Base-by-base conservation (phyloP, 2,888 invertebrate genomes). In the Eristalis pertinax region DNA sequence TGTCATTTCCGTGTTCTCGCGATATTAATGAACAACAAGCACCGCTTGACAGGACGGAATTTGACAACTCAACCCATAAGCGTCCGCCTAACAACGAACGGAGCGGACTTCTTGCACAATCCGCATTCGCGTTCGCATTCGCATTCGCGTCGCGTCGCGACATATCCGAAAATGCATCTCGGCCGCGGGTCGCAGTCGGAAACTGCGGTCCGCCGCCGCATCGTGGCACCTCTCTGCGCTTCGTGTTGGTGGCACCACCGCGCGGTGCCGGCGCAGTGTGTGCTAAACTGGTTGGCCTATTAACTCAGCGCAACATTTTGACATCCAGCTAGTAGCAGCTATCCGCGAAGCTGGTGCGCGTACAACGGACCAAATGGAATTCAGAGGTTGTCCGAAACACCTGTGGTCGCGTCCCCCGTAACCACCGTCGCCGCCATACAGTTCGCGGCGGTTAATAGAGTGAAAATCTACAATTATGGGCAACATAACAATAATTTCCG, bases 401-500 rank as follows among this genome's bases (percentile, higher is more conserved):
- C 87, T 87, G 87, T 84, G 79, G 50, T 79, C 69, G 62, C 80
- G 24, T 7, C 4, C 24, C 5, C 19, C 22, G 3, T 1, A 19
- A 35, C 83, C 69, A 41, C 80, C 22, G 60, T 4, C 26, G 60
- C 43, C 43, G 43, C 32, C 43, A 43, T 15, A n/a, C 75, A 78
- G 84, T 84, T 79, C 79, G 8, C 79, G 2, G 29, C 69, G 24
- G 58, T 80, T 78, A 80, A 80, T 84, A 84, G 73, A 84, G 75
- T 87, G 79, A 76, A 87, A 76, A 80, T 87, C 87, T 76, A 84
- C 87, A 87, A 87, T 84, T 79, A 87, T 84, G 83, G 78, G 63
- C 87, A 84, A 84, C 79, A 76, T 73, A 79, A 64, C 84, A 87
- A 87, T 84, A 84, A 84, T 87, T 87, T 84, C 58, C 87, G 87